Conservation (phyloP, 2,113 vertebrate species). For the Agelaius tricolor region DNA sequence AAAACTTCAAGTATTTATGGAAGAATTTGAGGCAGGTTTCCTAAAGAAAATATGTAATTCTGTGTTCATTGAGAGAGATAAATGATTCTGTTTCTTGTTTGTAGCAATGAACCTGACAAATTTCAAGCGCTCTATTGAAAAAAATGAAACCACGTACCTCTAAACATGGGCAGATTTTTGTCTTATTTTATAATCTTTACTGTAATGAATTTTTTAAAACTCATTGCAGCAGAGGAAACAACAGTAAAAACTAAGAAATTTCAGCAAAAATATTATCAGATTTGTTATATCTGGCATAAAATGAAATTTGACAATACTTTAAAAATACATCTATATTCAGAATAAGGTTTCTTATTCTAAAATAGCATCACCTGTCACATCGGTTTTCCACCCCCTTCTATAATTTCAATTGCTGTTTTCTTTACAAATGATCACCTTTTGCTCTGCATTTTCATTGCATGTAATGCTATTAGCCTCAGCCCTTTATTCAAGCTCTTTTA, state of each 20-base stretch:
- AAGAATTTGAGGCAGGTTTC: background rate
- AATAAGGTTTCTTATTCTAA: background rate
- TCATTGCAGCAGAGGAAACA: background rate
- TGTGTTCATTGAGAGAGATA: background rate
- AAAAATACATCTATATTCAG: background rate
- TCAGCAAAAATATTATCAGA: background rate
- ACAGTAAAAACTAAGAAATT: background rate
- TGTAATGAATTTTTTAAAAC: accelerated
- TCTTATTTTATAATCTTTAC: background rate
- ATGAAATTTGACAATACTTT: background rate
- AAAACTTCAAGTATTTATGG: background rate
- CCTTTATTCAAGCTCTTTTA: background rate
- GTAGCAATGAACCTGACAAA: background rate
- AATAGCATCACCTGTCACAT: background rate
- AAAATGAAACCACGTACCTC: background rate
- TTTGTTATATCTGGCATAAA: background rate
- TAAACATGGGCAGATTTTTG: background rate
- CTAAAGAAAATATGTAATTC: background rate
- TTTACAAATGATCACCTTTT: background rate
- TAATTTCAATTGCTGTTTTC: background rate
- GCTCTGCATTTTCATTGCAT: background rate
- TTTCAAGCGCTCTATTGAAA: background rate
- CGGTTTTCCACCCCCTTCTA: background rate
- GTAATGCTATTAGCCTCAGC: background rate
- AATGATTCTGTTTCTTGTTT: background rate